A percentile compares a stretch with the other conserved stretches of the same genome.
Conservation (phyloP, 2,113 vertebrate genomes). For the Rhizomys pruinosus region DNA sequence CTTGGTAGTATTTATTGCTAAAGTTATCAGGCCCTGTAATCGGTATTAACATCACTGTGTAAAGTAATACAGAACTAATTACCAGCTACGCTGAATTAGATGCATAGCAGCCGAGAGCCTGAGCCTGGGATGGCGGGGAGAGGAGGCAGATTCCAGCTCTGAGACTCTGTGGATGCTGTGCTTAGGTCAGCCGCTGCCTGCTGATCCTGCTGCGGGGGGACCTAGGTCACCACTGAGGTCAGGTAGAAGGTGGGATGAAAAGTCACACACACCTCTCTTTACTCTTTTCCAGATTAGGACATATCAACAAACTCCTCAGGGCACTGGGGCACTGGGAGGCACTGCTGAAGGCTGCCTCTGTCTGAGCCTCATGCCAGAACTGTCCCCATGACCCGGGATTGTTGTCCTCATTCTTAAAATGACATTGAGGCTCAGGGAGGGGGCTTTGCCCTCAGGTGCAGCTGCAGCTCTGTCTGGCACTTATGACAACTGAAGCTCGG, state of each 20-base stretch:
- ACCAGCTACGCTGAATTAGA: constrained; percentile 72
- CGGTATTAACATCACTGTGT: constrained; percentile 76
- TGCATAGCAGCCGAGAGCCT: not conserved
- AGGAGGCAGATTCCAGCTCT: not conserved
- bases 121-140: not conserved
- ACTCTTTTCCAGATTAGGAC: too few relatives aligned
- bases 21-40: constrained; percentile 82
- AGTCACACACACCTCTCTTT: accelerated
- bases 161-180: not conserved
- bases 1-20: constrained; percentile 77
- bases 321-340: too few relatives aligned
- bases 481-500: accelerated
- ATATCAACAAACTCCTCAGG: accelerated
- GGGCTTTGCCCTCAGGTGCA: accelerated
- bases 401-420: accelerated
- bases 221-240: accelerated
- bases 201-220: accelerated
- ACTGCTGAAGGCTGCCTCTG: not conserved
- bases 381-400: not conserved
- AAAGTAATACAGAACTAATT: constrained; percentile 83
- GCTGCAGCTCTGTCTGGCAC: not conserved
- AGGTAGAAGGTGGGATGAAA: accelerated
- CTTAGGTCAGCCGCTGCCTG: accelerated
- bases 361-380: too few relatives aligned
- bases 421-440: not conserved